phyloP scores from a whole-genome alignment of 2,797 vertebrate genomes.

The Halcyon leucocephala region DNA sequence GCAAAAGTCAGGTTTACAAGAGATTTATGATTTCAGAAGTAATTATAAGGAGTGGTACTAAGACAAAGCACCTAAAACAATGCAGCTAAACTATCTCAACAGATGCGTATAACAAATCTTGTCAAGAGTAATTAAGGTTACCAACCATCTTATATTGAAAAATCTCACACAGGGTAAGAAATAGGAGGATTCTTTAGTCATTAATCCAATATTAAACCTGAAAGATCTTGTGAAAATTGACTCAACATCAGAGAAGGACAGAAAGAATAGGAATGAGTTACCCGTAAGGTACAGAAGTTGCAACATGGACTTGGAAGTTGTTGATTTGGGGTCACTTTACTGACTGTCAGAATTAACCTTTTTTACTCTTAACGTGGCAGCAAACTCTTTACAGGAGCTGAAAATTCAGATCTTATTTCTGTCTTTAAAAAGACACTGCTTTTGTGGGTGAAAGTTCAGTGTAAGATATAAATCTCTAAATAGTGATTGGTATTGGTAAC shows the following conservation, averaged over 20 bases:
- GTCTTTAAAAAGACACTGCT: background rate
- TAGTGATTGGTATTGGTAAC: background rate
- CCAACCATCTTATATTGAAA: background rate
- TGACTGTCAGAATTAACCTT: background rate
- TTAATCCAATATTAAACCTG: background rate
- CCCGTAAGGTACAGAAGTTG: background rate
- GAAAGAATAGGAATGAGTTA: background rate
- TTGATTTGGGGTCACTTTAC: background rate
- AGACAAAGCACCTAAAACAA: background rate
- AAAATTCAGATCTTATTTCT: background rate
- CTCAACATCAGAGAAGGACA: background rate
- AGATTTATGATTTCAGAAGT: background rate
- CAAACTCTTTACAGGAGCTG: background rate
- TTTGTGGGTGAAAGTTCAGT: background rate
- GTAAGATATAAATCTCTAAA: background rate
- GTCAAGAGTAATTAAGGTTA: conserved; percentile 4
- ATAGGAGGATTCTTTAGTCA: background rate
- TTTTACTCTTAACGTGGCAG: background rate
- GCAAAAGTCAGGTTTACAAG: background rate
- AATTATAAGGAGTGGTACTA: background rate
- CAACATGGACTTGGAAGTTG: background rate
- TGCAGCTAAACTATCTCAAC: background rate
- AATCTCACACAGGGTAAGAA: background rate
- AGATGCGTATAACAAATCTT: background rate
- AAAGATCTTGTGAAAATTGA: background rate